Base-by-base conservation (phyloP, 23 tunicate species). In the Diplosoma virens region DNA sequence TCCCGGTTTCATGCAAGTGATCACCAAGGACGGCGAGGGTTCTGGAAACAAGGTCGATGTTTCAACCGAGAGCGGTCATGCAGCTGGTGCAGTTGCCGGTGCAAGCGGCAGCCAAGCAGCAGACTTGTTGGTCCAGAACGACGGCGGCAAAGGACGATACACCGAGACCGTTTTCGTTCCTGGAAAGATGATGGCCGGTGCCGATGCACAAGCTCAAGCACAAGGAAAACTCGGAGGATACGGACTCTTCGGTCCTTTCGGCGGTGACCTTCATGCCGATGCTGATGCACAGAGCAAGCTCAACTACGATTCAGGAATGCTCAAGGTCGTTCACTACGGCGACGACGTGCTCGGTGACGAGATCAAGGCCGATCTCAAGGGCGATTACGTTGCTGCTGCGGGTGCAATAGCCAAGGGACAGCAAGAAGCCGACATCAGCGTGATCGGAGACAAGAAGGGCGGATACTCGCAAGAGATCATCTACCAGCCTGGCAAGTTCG, bases 371-470 rank as follows among this genome's bases (percentile, higher is more conserved):
- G 34, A 34, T 14, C 69, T 61, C 69, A 61, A 61, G 69, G 35
- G 69, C 21, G 35, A 61, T 6, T 35, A 27, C 9, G 69, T 27
- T 6, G 69, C 69, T 4, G 69, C 17, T 26, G 69, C 69, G 28
- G 35, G 30, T 2, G 69, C 69, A 3, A 17, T 27, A 26, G 69
- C 30, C 9, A 27, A 34, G 9, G 69, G 69, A 61, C 2, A 34
- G n/a, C 69, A 61, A 11, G 69, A 61, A 5, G 69, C 69, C 6
- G 17, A 3, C n/a, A n/a, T 61, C n/a, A 6, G 21, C 34, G 69
- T 61, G n/a, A 35, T 27, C 69, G 69, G 69, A 61, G 69, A 35
- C 69, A 61, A 61, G 69, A 61, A 27, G 69, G 69, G 69, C 34
- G 69, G 69, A 3, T 61, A 34, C 2, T 5, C 6, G 35, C 4